Evolutionary conservation across 2,797 vertebrate genomes (phyloP).

Genomic region (Pseudopleuronectes americanus): DNA sequence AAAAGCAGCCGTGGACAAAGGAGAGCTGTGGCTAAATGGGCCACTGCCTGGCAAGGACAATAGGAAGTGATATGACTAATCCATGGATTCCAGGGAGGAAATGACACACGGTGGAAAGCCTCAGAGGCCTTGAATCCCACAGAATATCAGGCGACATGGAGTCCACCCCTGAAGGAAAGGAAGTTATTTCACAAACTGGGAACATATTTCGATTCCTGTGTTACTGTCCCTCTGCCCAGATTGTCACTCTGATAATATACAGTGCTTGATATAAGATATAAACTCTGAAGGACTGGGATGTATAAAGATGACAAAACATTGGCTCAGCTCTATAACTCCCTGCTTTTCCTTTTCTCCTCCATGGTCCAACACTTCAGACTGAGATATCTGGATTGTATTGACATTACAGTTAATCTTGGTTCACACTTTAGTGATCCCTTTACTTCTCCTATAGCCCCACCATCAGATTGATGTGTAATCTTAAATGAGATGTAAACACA

Average conservation of each 20-base stretch:
- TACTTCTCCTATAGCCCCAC: not conserved
- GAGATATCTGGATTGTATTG: too few species aligned
- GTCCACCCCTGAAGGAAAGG: slow-evolving; percentile 55
- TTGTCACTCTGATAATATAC: slow-evolving; percentile 26
- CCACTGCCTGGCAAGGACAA: slow-evolving; percentile 73
- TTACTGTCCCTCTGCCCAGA: slow-evolving; percentile 39
- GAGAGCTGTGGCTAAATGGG: slow-evolving; percentile 53
- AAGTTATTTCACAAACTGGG: slow-evolving; percentile 58
- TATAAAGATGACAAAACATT: slow-evolving; percentile 39
- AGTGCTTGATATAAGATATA: slow-evolving; percentile 45
- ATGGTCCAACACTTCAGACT: not conserved
- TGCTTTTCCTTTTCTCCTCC: not conserved
- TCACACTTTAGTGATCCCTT: not conserved
- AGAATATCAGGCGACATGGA: slow-evolving; percentile 54
- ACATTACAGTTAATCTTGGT: not conserved
- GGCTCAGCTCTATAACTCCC: not conserved
- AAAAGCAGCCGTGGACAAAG: slow-evolving; percentile 57
- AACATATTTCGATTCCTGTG: slow-evolving; percentile 43
- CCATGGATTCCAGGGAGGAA: slow-evolving; percentile 77
- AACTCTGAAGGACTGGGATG: slow-evolving; percentile 43
- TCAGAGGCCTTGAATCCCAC: slow-evolving; percentile 72
- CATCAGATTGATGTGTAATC: not conserved
- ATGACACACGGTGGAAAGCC: slow-evolving; percentile 79
- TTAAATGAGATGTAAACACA: not conserved
- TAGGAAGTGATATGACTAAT: slow-evolving; percentile 81